Evolutionary conservation across 2,888 invertebrate genomes (phyloP), one percentile per base, ranked within the genome.

Genomic region (Podotricha telesiphe): DNA sequence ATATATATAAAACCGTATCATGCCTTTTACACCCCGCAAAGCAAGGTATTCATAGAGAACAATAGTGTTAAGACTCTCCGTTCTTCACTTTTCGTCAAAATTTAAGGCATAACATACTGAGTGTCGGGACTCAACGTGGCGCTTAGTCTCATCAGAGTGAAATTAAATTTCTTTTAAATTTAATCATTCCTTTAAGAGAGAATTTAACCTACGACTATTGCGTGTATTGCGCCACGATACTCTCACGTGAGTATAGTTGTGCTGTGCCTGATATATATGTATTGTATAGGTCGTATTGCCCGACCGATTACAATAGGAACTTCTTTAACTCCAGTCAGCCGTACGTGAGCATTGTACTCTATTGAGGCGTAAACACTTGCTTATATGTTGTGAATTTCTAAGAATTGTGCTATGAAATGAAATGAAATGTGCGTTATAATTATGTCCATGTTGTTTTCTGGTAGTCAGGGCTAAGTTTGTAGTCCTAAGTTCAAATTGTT

Each of bases 311-410:
- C 59, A 45, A 59, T 59, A 22, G 11, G 42, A 45, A 45, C 59
- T 59, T 59, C 59, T 59, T 59, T 17, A 59, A 45, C 10, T 59
- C 59, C 45, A 59, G 59, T 59, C 59, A 59, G 22, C 59, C 59
- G 22, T 58, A 3, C 22, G 45, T n/a, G 20, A 45, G 59, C 10
- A 59, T 45, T 59, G 59, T 59, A 22, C 15, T 59, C 22, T 10
- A 22, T 5, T 17, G 59, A 59, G 6, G 59, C 59, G 59, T 45
- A 22, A 59, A 45, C 17, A 59, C 59, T 28, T 42, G 59, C 59
- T n/a, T 45, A 2, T 42, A 58, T 59, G 58, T 20, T 58, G 10
- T 15, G 45, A 59, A 45, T 59, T 45, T 45, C 42, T 45, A 22
- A n/a, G 22, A 45, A 45, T 59, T 59, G 34, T 17, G 34, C 17